Conservation (phyloP, 1,140 invertebrate genomes). For the Amphibalanus amphitrite region DNA sequence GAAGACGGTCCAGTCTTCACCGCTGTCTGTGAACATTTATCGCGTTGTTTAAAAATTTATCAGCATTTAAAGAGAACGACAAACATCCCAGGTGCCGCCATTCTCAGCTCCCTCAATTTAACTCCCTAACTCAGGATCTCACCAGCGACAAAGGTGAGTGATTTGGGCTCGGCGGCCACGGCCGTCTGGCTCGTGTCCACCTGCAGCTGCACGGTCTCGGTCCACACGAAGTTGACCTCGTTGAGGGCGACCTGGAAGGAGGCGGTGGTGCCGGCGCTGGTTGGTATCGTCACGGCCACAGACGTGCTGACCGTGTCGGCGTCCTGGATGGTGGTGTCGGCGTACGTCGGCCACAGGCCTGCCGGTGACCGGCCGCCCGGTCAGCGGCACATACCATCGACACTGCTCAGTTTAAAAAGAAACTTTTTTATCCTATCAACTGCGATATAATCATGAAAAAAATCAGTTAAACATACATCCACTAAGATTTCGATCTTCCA, state of each 20-base stretch:
- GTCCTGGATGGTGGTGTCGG: neutral
- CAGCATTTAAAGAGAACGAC: too few relatives aligned
- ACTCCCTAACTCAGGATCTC: neutral
- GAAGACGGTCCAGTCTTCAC: neutral
- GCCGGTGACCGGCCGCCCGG: too few relatives aligned
- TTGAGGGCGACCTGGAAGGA: neutral
- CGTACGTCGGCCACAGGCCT: neutral
- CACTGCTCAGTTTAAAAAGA: too few relatives aligned
- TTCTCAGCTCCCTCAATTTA: too few relatives aligned
- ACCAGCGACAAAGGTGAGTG: neutral
- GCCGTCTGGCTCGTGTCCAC: neutral
- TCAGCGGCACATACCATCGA: too few relatives aligned
- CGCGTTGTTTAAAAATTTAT: too few relatives aligned
- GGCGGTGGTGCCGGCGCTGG: too few relatives aligned
- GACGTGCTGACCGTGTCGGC: neutral
- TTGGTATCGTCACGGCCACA: neutral
- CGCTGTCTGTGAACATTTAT: neutral
- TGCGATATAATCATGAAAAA: too few relatives aligned
- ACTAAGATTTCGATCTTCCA: too few relatives aligned
- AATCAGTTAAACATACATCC: too few relatives aligned
- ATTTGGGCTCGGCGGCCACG: neutral
- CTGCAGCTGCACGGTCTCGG: neutral
- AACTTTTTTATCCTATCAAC: too few relatives aligned
- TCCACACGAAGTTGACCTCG: neutral
- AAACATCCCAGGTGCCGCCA: too few relatives aligned